These are phyloP conservation scores for Brenthis daphne DNA, from an alignment of 2,888 invertebrate species.

Conservation along the genomic window DNA sequence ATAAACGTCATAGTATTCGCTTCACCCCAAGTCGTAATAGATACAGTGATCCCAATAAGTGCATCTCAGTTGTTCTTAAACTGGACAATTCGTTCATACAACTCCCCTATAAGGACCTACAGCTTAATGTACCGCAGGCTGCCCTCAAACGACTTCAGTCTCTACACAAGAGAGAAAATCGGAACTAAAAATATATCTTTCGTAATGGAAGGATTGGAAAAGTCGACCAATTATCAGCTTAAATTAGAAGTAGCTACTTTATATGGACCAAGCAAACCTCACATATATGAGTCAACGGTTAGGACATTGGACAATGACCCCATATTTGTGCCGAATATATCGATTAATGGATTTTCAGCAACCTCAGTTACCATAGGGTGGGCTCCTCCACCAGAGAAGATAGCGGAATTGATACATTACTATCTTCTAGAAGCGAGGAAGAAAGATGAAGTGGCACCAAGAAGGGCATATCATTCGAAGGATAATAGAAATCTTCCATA, in stretches of 20 bases:
- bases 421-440: constrained; percentile 86
- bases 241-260: constrained; percentile 86
- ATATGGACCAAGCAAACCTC: constrained; percentile 82
- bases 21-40: constrained; percentile 86
- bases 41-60: constrained; percentile 88
- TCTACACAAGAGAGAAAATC: constrained; percentile 82
- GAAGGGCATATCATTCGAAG: constrained; percentile 84
- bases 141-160: constrained; percentile 49
- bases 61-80: constrained; percentile 89
- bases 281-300: constrained; percentile 75
- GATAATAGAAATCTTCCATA: constrained; percentile 86
- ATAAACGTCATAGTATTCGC: constrained; percentile 84
- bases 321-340: constrained; percentile 88
- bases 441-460: constrained; percentile 74
- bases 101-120: constrained; percentile 85
- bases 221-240: constrained; percentile 85
- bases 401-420: constrained; percentile 88
- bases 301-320: constrained; percentile 87
- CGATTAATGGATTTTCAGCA: constrained; percentile 85
- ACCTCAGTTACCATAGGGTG: constrained; percentile 92
- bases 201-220: constrained; percentile 85
- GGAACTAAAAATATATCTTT: constrained; percentile 85
- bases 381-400: constrained; percentile 85
- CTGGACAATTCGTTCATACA: constrained; percentile 91
- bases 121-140: constrained; percentile 78